Percentiles rank a stretch among this genome's conserved stretches.
Evolutionary conservation across 2,113 vertebrate genomes (phyloP).

Genomic region (Narcine bancroftii): DNA sequence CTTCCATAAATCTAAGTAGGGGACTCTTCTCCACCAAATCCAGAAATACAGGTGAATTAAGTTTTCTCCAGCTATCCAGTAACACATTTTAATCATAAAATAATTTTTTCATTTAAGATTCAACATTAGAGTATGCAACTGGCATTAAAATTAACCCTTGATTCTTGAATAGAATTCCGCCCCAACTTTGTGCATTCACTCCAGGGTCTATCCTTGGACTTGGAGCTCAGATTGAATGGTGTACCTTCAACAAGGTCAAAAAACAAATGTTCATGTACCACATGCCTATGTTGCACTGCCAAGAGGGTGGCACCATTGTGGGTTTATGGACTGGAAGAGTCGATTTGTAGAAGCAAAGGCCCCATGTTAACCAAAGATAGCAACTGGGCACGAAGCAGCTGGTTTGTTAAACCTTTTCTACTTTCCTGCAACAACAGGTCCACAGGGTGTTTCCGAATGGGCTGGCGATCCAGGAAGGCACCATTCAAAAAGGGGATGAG

Average conservation of each 20-base stretch:
- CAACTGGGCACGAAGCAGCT: no score
- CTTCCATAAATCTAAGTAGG: no score
- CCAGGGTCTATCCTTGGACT: neutral
- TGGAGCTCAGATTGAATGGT: neutral
- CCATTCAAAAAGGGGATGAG: slow-evolving; percentile 82
- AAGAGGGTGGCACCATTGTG: neutral
- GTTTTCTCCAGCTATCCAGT: neutral
- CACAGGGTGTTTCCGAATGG: slow-evolving; percentile 81
- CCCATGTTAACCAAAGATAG: neutral
- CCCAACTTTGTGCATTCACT: neutral
- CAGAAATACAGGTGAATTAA: neutral
- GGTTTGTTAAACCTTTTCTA: neutral
- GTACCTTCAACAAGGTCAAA: neutral
- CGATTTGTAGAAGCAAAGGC: neutral
- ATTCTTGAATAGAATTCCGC: neutral
- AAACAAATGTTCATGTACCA: neutral
- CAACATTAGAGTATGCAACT: no score
- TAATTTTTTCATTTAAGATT: no score
- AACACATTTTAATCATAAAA: neutral
- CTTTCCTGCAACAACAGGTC: slow-evolving; percentile 57
- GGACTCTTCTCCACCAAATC: no score
- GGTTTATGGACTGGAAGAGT: neutral
- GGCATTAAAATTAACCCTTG: neutral
- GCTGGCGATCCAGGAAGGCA: slow-evolving; percentile 81
- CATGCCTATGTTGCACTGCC: neutral